phyloP scores from a whole-genome alignment of 1,140 invertebrate genomes.

The Drosophila bipectinata region DNA sequence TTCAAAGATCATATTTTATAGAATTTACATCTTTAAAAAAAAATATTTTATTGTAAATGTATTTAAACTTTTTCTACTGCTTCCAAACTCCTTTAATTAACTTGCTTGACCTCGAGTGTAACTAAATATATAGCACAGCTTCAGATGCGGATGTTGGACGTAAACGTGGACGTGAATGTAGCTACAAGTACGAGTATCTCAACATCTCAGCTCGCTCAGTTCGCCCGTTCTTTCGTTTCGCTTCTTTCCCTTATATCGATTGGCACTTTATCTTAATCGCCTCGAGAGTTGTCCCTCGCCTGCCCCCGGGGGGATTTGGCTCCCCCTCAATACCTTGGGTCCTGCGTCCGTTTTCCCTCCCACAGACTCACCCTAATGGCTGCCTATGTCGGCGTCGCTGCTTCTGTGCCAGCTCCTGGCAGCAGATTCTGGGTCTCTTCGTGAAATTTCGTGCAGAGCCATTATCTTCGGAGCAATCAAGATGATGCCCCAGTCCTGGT shows the following conservation, averaged over 20 bases:
- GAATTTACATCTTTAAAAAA: too few species aligned
- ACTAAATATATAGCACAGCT: slow-evolving; percentile 35
- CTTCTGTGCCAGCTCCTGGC: slow-evolving; percentile 23
- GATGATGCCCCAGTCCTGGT: slow-evolving; percentile 30
- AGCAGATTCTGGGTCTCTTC: slow-evolving; percentile 38
- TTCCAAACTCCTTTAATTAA: not conserved
- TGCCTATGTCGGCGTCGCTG: slow-evolving; percentile 25
- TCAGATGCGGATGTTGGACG: slow-evolving; percentile 45
- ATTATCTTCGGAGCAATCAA: slow-evolving; percentile 68
- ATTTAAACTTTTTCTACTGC: not conserved
- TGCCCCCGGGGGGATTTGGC: slow-evolving; percentile 52
- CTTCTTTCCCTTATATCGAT: slow-evolving; percentile 77
- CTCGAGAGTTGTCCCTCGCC: slow-evolving; percentile 69
- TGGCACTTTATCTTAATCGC: slow-evolving; percentile 82
- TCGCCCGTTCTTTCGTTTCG: slow-evolving; percentile 49
- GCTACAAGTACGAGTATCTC: slow-evolving; percentile 50
- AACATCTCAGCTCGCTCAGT: slow-evolving; percentile 46
- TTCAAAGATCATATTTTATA: too few species aligned
- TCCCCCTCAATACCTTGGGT: slow-evolving; percentile 6
- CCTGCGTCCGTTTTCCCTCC: slow-evolving; percentile 30
- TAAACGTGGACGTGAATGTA: slow-evolving; percentile 47
- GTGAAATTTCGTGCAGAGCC: slow-evolving; percentile 74
- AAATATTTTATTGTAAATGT: not conserved
- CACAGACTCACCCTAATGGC: slow-evolving; percentile 44
- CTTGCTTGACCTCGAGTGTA: slow-evolving; percentile 3